These are phyloP conservation scores for Pseudanteris insignis DNA, from an alignment of 2,888 invertebrate species.

Conservation along the genomic window DNA sequence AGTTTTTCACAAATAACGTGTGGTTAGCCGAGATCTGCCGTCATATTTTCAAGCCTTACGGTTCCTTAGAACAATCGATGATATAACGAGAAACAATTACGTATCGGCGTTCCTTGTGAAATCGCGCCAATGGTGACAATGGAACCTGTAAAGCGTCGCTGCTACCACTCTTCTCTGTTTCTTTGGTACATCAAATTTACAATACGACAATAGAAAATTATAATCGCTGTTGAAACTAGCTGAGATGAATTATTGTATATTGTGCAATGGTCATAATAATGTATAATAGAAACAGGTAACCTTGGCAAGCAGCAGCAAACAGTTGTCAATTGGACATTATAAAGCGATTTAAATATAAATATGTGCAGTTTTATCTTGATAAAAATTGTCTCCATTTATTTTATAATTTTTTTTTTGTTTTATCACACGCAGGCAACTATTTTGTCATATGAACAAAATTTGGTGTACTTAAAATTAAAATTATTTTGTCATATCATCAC, in stretches of 20 bases:
- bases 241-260: slow-evolving; percentile 36
- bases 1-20: slow-evolving; percentile 36
- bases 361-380: too few relatives aligned
- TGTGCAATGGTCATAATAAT: slow-evolving; percentile 18
- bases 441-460: too few relatives aligned
- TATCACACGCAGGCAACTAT: too few relatives aligned
- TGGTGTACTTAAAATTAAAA: too few relatives aligned
- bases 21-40: slow-evolving; percentile 18
- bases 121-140: too few relatives aligned
- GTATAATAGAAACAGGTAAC: slow-evolving; percentile 22
- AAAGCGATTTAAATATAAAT: too few relatives aligned
- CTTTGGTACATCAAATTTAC: slow-evolving; percentile 22
- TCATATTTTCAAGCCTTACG: too few relatives aligned
- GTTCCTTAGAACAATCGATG: slow-evolving; percentile 52
- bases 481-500: too few relatives aligned
- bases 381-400: too few relatives aligned
- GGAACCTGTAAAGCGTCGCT: slow-evolving; percentile 24
- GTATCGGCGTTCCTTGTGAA: slow-evolving; percentile 48
- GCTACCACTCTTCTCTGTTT: slow-evolving; percentile 17
- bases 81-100: slow-evolving; percentile 61
- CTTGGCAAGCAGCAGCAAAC: slow-evolving; percentile 10
- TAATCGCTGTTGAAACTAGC: slow-evolving; percentile 19
- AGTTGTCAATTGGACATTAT: slow-evolving; percentile 8
- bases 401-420: too few relatives aligned
- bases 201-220: slow-evolving; percentile 29